Base-by-base conservation (phyloP, 2,888 invertebrate genomes). In the Amblyjoppa fuscipennis region DNA sequence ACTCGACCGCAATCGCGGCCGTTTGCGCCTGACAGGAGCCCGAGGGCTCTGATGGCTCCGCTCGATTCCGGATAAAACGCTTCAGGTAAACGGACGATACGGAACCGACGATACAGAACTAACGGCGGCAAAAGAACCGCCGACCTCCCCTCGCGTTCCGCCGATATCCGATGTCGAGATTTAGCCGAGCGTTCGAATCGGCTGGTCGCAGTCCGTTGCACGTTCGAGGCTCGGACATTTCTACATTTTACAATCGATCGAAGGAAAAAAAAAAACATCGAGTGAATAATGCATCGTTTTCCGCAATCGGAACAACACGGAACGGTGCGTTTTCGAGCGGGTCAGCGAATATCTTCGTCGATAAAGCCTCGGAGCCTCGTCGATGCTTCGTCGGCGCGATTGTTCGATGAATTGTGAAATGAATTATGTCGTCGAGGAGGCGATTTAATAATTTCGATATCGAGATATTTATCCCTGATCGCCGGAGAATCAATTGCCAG, bases 331-430 rank as follows among this genome's bases (percentile, higher is more conserved):
- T 61, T 34, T 16, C 61, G 4, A 2, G 16, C 31, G 61, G 31
- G 16, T 61, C 61, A 28, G 34, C 0, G 16, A 61, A 61, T 61
- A 34, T 61, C 64, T 49, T 49, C 68, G 68, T 73, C 73, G 77
- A 84, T 77, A 77, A 81, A 64, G 31, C 76, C 3, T 38, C 4
- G 25, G 28, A 38, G n/a, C 51, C 25, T 25, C 38, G 56, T 5
- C 56, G 51, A 73, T 45, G 59, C 71, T 41, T 20, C 38, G 66
- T 20, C 31, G 45, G 20, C 66, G 45, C 56, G 56, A 76, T 68
- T 34, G 59, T 68, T 73, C 81, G 49, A 80, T 81, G 75, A 80
- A 84, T 84, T 68, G 59, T 76, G 20, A 59, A 73, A 84, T 73
- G 49, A 68, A 73, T 68, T 73, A 61, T 68, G 51, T 59, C 61